phyloP scores from a whole-genome alignment of 1,140 invertebrate species.

The Monomorium pharaonis region DNA sequence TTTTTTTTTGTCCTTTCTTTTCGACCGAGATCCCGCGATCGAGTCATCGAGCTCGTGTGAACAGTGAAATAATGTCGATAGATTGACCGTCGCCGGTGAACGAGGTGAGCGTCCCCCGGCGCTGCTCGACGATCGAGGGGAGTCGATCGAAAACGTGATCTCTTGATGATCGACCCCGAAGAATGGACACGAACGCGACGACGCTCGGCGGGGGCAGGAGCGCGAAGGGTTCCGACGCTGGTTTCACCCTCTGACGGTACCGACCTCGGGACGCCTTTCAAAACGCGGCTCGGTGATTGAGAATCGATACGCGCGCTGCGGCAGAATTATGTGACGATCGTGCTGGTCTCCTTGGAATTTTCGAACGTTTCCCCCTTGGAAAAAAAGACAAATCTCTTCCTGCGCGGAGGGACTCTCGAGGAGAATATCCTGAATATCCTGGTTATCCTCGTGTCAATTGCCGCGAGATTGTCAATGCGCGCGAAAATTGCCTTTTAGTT shows the following conservation, averaged over 20 bases:
- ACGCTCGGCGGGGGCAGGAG: not conserved
- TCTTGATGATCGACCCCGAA: not conserved
- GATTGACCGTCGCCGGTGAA: not conserved
- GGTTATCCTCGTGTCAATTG: not conserved
- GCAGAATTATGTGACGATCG: constrained; percentile 40
- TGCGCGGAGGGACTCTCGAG: not conserved
- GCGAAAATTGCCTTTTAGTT: not conserved
- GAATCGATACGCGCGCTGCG: not conserved
- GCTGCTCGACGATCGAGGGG: not conserved
- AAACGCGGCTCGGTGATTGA: not conserved
- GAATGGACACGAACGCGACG: not conserved
- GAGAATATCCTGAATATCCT: not conserved
- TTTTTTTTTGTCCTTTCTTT: no score
- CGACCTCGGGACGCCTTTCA: not conserved
- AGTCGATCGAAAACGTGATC: not conserved
- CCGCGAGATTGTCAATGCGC: not conserved
- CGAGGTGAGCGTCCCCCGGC: constrained; percentile 14
- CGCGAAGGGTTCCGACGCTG: not conserved
- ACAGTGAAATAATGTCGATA: not conserved
- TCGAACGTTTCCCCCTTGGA: not conserved
- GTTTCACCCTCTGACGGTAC: not conserved
- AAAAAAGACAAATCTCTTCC: not conserved
- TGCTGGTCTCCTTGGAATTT: not conserved
- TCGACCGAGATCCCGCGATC: not conserved
- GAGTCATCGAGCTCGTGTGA: not conserved